These are phyloP conservation scores for Sepiola atlantica DNA, from an alignment of 2,888 invertebrate species.

Conservation along the genomic window DNA sequence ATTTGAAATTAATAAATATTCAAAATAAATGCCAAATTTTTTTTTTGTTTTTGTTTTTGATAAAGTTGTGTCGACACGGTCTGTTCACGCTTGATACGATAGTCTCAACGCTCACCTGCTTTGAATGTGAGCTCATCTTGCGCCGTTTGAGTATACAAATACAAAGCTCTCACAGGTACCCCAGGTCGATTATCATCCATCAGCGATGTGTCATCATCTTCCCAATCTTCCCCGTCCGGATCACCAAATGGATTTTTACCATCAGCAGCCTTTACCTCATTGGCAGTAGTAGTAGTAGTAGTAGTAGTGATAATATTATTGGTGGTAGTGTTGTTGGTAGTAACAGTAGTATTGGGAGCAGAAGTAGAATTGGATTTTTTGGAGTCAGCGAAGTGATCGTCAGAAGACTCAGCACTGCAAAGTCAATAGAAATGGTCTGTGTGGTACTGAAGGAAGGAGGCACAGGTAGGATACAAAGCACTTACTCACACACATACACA, in stretches of 20 bases:
- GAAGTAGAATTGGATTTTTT: conserved; percentile 32
- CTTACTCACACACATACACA: background rate
- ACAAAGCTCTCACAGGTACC: conserved; percentile 93
- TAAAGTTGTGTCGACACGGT: background rate
- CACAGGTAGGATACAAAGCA: background rate
- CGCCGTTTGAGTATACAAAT: conserved; percentile 97
- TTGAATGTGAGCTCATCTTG: conserved; percentile 97
- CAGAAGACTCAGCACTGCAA: conserved; percentile 44
- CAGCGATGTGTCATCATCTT: conserved; percentile 74
- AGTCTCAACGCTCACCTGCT: conserved; percentile 82
- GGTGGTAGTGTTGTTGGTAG: background rate
- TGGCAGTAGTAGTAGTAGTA: background rate
- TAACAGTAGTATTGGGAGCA: background rate
- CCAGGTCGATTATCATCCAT: conserved; percentile 95
- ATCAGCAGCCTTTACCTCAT: conserved; percentile 41
- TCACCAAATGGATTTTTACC: conserved; percentile 62
- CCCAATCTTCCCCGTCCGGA: conserved; percentile 56
- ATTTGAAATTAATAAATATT: background rate
- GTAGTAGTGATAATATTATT: background rate
- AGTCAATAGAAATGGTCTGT: conserved; percentile 43
- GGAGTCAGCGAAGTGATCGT: conserved; percentile 35
- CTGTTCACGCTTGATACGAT: background rate
- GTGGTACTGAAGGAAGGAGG: conserved; percentile 35
- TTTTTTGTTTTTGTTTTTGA: too few relatives aligned
- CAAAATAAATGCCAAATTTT: background rate